Evolutionary conservation across 1,140 invertebrate species (phyloP), one percentile per base, ranked within the genome.

Genomic region (Hyles vespertilio): DNA sequence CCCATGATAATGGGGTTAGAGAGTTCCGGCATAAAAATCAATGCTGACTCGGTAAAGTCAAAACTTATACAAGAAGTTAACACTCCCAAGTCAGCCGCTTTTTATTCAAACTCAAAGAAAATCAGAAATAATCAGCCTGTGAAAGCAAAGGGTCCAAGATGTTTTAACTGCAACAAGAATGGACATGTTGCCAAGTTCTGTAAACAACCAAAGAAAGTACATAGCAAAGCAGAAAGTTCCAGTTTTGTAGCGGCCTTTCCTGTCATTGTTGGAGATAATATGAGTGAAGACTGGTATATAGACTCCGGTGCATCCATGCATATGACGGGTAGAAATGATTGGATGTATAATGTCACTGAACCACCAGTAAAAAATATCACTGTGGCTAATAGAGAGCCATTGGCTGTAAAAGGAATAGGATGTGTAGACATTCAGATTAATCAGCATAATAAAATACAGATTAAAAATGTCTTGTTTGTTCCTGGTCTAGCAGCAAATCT

Each of bases 1-100:
- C 77, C n/a, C 0, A 88, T 88, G 83, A 88, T 88, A 5, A 88
- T 87, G 77, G 77, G 69, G 2, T 58, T 86, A 22, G 79, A 88
- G 49, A 72, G 65, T 36, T 77, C 59, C 0, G 69, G 63, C 0
- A 61, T 70, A 0, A 67, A 58, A 9, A 79, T 89, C 7, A 76
- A 71, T 49, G 69, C 67, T 8, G 82, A 88, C 54, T 65, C 58
- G 5, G 78, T 88, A 32, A 86, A 87, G 64, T 67, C 74, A 40
- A 89, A 87, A 70, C 63, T 87, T 5, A 47, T 87, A 32, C 77
- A 89, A 51, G 72, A 75, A 65, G 63, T 72, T 54, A 54, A 68
- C 4, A 50, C 9, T 22, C 3, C 49, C 8, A 32, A 22, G 3
- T 22, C 55, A 50, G 49, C 46, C 8, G 61, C 56, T 43, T 53